Percentiles rank a stretch among this genome's conserved stretches.
Evolutionary conservation across 2,888 invertebrate genomes (phyloP).

Genomic region (Nemoura dubitans): DNA sequence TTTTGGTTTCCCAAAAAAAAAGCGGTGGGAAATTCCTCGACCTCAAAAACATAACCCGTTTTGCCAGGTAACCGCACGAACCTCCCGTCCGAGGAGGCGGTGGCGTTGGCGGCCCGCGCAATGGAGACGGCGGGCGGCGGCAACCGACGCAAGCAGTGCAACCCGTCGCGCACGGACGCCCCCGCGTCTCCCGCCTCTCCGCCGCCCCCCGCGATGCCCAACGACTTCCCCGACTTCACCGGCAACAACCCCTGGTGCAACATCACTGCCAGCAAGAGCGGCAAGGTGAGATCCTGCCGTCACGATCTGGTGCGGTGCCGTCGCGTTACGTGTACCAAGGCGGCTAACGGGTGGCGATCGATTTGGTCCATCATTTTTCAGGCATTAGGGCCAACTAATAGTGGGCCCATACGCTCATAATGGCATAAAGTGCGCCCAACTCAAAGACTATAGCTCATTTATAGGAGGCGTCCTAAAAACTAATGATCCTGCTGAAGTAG

Average conservation of each 20-base stretch:
- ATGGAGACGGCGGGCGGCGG: slow-evolving; percentile 15
- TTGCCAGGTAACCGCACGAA: slow-evolving; percentile 58
- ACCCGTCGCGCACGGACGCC: slow-evolving; percentile 61
- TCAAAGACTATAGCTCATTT: too few species aligned
- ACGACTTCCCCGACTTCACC: slow-evolving; percentile 54
- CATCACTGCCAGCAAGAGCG: slow-evolving; percentile 56
- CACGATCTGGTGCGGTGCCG: too few species aligned
- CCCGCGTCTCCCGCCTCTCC: neutral
- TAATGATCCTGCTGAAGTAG: too few species aligned
- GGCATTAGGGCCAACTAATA: too few species aligned
- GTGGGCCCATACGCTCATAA: too few species aligned
- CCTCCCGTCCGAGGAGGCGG: slow-evolving; percentile 52
- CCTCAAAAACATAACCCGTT: neutral
- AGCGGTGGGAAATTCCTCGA: too few species aligned
- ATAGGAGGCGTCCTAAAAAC: too few species aligned
- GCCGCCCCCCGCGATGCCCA: neutral
- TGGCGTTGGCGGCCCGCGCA: slow-evolving; percentile 20
- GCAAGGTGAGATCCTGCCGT: slow-evolving; percentile 56
- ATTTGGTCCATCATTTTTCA: too few species aligned
- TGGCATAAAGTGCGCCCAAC: too few species aligned
- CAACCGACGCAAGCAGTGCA: slow-evolving; percentile 79
- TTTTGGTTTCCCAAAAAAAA: too few species aligned
- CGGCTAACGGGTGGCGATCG: too few species aligned
- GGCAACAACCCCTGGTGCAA: slow-evolving; percentile 61
- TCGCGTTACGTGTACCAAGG: too few species aligned